These are phyloP conservation scores for Eulemur albifrons DNA, from an alignment of 2,797 vertebrate genomes.

Conservation along the genomic window DNA sequence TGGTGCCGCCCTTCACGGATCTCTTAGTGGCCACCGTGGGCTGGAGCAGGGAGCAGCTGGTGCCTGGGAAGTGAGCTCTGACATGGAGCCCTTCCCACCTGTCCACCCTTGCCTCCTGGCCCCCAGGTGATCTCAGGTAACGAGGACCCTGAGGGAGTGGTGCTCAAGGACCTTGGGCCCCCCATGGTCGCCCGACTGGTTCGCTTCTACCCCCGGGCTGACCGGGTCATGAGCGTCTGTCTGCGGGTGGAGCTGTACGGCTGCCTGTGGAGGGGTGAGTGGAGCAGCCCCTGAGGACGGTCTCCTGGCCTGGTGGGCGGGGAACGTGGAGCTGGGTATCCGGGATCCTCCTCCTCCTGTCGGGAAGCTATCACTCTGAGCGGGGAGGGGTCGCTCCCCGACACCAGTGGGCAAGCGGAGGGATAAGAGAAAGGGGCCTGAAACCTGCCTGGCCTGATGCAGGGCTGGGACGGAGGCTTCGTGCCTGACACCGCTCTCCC, in stretches of 20 bases:
- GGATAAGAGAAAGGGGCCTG: not conserved
- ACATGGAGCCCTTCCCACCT: not conserved
- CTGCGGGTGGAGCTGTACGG: conserved; percentile 97
- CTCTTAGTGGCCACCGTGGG: not conserved
- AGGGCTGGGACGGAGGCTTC: not conserved
- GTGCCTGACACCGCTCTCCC: not conserved
- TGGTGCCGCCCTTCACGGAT: fast-evolving
- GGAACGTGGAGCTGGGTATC: not conserved
- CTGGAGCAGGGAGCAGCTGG: not conserved
- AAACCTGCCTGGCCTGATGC: not conserved
- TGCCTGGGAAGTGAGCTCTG: not conserved
- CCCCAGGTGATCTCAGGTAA: conserved; percentile 94
- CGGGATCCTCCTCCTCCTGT: not conserved
- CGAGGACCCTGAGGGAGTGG: conserved; percentile 93
- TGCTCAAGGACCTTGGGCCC: conserved; percentile 94
- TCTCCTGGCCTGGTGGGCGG: not conserved
- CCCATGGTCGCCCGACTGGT: conserved; percentile 92
- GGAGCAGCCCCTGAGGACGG: fast-evolving
- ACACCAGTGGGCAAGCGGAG: not conserved
- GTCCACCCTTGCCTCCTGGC: not conserved
- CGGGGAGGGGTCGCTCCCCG: not conserved
- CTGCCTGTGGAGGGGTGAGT: conserved; percentile 93
- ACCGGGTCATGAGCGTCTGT: conserved; percentile 97
- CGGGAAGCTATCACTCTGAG: not conserved
- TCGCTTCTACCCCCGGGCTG: conserved; percentile 93